Base-by-base conservation (phyloP, 2,113 vertebrate genomes). In the Ptilonorhynchus violaceus region DNA sequence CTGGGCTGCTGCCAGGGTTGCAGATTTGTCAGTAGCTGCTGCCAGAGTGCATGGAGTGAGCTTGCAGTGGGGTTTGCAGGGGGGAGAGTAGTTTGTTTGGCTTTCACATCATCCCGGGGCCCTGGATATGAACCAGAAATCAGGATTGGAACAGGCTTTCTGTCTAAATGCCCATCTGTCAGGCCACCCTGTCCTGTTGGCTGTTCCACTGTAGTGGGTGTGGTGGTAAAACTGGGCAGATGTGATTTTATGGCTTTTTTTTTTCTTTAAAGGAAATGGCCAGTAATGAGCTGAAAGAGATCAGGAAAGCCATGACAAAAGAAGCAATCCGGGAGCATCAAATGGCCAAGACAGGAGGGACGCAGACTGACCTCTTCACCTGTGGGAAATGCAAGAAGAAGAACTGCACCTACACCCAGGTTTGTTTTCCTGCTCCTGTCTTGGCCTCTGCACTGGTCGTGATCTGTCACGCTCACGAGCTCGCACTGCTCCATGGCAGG, bases 301-400 rank as follows among this genome's bases (percentile, higher is more conserved):
- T 99, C 81, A 98, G 99, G 88, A 99, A 99, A 95, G 98, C 98
- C 80, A 98, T 99, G 98, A 99, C 99, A 7, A 99, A 99, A 97
- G 99, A 99, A 96, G 99, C 99, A 27, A 99, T 99, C 91, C 98
- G 99, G 10, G 99, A 99, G 89, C 99, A 99, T 96, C 99, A 99
- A 98, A 99, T 99, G 97, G 99, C 99, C 8, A 99, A 99, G 97
- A 98, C 98, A 0, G 98, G 99, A 30, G 99, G 99, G 59, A 99
- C 98, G 0, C 99, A 99, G 98, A 99, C 99, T 0, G 99, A 99
- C 96, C 99, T 99, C 93, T 99, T 99, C 96, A 98, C 98, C 88
- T 99, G 99, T 55, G 98, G 96, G 80, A 99, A 99, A 92, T 99
- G 99, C 98, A 98, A 97, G 81, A 98, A 99, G 94, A 99, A 99